Conservation (phyloP, 2,888 invertebrate species). For the Drosophila dives region DNA sequence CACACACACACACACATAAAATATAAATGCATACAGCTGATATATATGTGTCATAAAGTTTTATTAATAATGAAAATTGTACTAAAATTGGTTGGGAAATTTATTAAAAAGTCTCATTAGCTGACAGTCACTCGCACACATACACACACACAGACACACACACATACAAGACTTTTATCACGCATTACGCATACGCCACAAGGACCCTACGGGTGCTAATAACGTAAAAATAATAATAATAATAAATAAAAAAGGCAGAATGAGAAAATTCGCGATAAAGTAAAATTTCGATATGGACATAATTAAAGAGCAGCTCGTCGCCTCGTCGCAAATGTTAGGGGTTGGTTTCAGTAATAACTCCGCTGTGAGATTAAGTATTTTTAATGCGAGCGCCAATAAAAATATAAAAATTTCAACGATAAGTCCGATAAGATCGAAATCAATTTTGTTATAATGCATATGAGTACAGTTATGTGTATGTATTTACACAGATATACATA, state of each 20-base stretch:
- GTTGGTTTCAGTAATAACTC: conserved; percentile 60
- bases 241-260: conserved; percentile 34
- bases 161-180: conserved; percentile 61
- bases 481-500: conserved; percentile 11
- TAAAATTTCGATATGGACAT: conserved; percentile 78
- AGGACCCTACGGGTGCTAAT: conserved; percentile 75
- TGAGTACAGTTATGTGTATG: conserved; percentile 15
- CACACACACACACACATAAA: conserved; percentile 22
- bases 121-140: conserved; percentile 49
- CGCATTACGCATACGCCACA: conserved; percentile 75
- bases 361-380: conserved; percentile 79
- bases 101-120: conserved; percentile 81
- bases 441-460: conserved; percentile 70
- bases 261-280: conserved; percentile 74
- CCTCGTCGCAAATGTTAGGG: conserved; percentile 21
- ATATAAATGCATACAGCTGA: conserved; percentile 48
- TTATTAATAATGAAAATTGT: conserved; percentile 81
- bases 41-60: conserved; percentile 75
- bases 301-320: conserved; percentile 60
- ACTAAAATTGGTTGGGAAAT: conserved; percentile 77
- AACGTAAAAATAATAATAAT: conserved; percentile 75
- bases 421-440: conserved; percentile 70
- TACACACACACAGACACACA: conserved; percentile 22
- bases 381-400: conserved; percentile 78
- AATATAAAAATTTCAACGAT: conserved; percentile 80